phyloP scores from a whole-genome alignment of 1,140 invertebrate genomes.

The Drosophila quadrilineata region DNA sequence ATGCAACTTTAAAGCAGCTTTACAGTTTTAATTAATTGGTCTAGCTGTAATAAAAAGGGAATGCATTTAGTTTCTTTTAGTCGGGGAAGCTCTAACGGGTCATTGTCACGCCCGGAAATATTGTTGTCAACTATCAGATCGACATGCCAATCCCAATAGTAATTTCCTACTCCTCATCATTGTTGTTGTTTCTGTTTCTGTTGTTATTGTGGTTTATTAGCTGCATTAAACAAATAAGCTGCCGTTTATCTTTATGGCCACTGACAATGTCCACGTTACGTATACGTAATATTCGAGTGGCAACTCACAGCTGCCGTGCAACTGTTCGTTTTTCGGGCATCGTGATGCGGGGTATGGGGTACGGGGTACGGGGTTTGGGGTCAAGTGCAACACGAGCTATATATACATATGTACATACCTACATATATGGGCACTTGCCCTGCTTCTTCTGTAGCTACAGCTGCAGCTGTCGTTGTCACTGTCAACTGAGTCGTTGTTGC shows the following conservation, averaged over 20 bases:
- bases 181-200: neutral
- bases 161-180: neutral
- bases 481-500: too few species aligned
- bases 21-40: slow-evolving; percentile 32
- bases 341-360: too few species aligned
- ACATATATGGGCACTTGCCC: slow-evolving; percentile 30
- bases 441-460: neutral
- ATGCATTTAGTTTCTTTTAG: too few species aligned
- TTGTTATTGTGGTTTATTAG: neutral
- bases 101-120: slow-evolving; percentile 22
- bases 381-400: neutral
- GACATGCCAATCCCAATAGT: slow-evolving; percentile 1
- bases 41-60: too few species aligned
- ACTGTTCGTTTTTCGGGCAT: too few species aligned
- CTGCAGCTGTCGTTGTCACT: neutral
- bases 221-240: neutral
- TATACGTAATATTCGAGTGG: slow-evolving; percentile 23
- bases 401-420: too few species aligned
- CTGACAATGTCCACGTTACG: slow-evolving; percentile 3
- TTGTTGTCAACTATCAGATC: neutral
- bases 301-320: slow-evolving; percentile 5
- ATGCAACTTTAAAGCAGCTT: slow-evolving; percentile 22
- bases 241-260: neutral
- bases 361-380: slow-evolving; percentile 4
- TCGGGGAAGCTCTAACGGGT: neutral